Evolutionary conservation across 2,797 vertebrate species (phyloP).

Genomic region (Tokudaia muenninki): DNA sequence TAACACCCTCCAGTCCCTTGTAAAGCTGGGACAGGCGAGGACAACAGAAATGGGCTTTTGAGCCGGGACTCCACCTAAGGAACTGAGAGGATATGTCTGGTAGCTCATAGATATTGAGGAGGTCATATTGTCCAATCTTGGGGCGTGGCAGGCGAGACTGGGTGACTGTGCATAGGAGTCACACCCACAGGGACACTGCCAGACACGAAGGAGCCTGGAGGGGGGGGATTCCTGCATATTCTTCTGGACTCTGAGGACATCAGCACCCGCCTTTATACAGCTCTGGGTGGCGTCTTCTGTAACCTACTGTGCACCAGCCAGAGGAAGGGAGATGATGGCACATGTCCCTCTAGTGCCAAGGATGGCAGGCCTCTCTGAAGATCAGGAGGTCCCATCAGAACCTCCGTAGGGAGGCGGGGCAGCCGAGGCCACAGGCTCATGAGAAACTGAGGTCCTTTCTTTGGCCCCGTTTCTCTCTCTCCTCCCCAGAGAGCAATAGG

Average conservation of each 20-base stretch:
- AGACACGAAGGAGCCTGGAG: neutral
- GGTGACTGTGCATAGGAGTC: neutral
- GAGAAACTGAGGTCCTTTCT: conserved; percentile 17
- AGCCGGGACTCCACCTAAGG: neutral
- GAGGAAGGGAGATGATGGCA: neutral
- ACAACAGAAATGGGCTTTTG: neutral
- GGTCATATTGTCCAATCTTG: neutral
- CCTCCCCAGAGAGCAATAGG: conserved; percentile 63
- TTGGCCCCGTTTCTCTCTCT: neutral
- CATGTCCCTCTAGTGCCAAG: neutral
- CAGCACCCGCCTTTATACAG: neutral
- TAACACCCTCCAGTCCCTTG: neutral
- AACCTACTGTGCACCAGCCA: neutral
- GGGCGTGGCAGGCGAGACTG: neutral
- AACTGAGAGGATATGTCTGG: neutral
- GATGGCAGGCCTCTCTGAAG: neutral
- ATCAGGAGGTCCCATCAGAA: neutral
- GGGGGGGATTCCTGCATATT: neutral
- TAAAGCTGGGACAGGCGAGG: neutral
- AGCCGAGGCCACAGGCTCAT: neutral
- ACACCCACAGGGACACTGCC: neutral
- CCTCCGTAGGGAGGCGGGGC: neutral
- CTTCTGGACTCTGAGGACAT: neutral
- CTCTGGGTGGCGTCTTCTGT: neutral
- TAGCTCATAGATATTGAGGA: neutral